Percentiles rank a stretch among this genome's conserved stretches.
phyloP scores from a whole-genome alignment of 30 jellyfish, hydroid and myxozoan genomes.

The Aurelia aurita region DNA sequence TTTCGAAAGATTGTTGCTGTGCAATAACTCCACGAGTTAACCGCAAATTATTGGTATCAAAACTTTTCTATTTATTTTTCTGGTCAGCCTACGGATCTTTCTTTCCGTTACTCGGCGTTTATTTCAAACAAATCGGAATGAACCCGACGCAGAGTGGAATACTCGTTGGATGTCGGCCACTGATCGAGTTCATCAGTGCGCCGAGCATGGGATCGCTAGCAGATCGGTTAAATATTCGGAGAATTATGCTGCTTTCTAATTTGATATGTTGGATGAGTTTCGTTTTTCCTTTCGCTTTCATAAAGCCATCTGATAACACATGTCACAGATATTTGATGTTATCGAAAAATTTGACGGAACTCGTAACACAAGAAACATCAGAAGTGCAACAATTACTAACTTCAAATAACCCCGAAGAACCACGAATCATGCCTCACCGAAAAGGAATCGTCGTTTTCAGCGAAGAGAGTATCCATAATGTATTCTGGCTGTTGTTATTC shows the following conservation, averaged over 20 bases:
- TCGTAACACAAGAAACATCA: constrained; percentile 91
- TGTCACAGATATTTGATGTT: constrained; percentile 94
- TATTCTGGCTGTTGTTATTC: constrained; percentile 91
- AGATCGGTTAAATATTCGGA: constrained; percentile 90
- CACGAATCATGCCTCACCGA: constrained; percentile 89
- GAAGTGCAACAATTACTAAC: constrained; percentile 92
- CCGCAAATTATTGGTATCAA: constrained; percentile 76
- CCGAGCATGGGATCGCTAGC: constrained; percentile 99
- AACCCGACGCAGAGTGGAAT: constrained; percentile 98
- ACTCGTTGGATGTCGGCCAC: constrained; percentile 97
- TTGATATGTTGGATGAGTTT: constrained; percentile 92
- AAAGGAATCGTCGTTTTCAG: constrained; percentile 94
- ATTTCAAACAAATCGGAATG: constrained; percentile 99
- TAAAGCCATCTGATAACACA: constrained; percentile 96
- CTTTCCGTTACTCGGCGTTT: constrained; percentile 98
- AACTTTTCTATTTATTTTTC: constrained; percentile 86
- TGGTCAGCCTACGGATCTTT: constrained; percentile 99
- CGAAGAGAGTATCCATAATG: constrained; percentile 96
- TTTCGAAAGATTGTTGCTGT: constrained; percentile 63
- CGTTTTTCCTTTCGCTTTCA: constrained; percentile 97
- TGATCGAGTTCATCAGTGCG: constrained; percentile 95
- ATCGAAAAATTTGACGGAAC: constrained; percentile 87
- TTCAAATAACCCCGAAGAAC: constrained; percentile 93
- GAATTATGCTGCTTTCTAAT: constrained; percentile 87
- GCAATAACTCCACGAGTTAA: constrained; percentile 64